Evolutionary conservation across 2,113 vertebrate genomes (phyloP).

Genomic region (Sprattus sprattus): DNA sequence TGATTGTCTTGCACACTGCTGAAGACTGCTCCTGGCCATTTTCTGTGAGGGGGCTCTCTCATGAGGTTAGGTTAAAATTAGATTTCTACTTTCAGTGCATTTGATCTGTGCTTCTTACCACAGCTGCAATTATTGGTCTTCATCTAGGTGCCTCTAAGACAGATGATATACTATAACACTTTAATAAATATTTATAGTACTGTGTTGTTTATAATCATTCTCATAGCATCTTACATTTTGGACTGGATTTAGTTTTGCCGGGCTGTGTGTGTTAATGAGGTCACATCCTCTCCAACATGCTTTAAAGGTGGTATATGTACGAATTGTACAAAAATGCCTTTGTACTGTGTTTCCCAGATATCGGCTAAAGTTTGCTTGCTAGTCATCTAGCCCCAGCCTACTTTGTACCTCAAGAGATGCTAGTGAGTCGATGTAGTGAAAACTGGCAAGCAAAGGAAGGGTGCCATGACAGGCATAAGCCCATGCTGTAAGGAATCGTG

Average conservation of each 20-base stretch:
- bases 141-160: not conserved
- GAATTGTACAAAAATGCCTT: too few species aligned
- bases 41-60: not conserved
- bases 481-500: too few species aligned
- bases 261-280: not conserved
- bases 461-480: too few species aligned
- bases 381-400: too few species aligned
- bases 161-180: not conserved
- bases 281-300: not conserved
- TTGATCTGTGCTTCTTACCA: not conserved
- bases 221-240: not conserved
- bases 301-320: too few species aligned
- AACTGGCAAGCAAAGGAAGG: too few species aligned
- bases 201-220: not conserved
- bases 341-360: too few species aligned
- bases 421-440: too few species aligned
- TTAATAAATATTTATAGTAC: too few species aligned
- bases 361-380: too few species aligned
- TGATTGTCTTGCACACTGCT: not conserved
- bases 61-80: not conserved
- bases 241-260: not conserved
- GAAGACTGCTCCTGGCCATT: not conserved
- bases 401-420: too few species aligned
- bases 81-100: not conserved
- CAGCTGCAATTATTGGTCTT: not conserved